Evolutionary conservation across 2,113 vertebrate species (phyloP), one percentile per base, ranked within the genome.

Genomic region (Lepidothrix coronata): DNA sequence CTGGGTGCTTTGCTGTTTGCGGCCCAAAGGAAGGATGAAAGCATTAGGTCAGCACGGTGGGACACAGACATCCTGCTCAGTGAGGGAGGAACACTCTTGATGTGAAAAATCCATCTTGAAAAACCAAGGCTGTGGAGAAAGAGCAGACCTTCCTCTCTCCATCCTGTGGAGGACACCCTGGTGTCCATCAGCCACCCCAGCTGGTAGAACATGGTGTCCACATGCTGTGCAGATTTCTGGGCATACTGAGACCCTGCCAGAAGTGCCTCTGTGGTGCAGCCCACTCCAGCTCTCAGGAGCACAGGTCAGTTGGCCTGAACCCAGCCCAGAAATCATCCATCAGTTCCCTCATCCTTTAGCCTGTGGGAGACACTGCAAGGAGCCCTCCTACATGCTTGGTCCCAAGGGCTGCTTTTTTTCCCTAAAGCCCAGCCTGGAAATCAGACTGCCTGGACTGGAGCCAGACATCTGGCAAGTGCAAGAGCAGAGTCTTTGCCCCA

Each of bases 31-130:
- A 71, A 78, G 49, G 62, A 62, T 2, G 1, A 58, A 72, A 66
- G 46, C 0, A 0, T 57, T 52, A 12, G 24, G 23, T 73, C 54
- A 49, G 7, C 15, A 14, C 24, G 54, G 5, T 5, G 5, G 15
- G 46, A 71, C 4, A 1, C 14, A 70, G 24, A 18, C 6, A 30
- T 73, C 23, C 28, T 65, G 9, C n/a, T 43, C 51, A 48, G 30
- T 5, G 14, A 63, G 17, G 12, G 17, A 74, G 7, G 30, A 68
- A 11, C 3, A 4, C 2, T 44, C 35, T 8, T 51, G 39, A 54
- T 8, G 4, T 17, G 24, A 71, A 81, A 90, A 84, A 57, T 21
- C 20, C 17, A 21, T 44, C 52, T 31, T 59, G 35, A 21, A 71
- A 80, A 87, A 16, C 0, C 3, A 66, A 82, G 31, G 24, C 14